Evolutionary conservation across 2,888 invertebrate genomes (phyloP).

Genomic region (Pocota personata): DNA sequence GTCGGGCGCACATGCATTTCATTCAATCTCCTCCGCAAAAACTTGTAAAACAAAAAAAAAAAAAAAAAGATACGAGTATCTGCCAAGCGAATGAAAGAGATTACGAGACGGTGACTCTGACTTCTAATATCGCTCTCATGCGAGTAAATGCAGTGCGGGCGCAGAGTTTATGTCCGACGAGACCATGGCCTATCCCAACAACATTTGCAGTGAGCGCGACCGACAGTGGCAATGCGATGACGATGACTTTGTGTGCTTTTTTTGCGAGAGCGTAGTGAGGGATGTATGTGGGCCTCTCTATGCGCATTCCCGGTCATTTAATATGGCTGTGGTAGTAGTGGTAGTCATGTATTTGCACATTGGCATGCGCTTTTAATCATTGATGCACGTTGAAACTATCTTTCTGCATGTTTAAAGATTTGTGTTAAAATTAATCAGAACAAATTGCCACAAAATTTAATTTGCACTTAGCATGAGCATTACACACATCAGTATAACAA

Average conservation of each 20-base stretch:
- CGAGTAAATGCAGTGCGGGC: constrained; percentile 68
- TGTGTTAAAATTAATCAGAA: background rate
- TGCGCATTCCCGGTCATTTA: constrained; percentile 60
- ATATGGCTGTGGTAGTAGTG: constrained; percentile 1
- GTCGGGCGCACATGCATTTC: constrained; percentile 60
- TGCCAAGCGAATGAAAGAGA: constrained; percentile 16
- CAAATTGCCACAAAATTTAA: background rate
- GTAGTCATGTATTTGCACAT: background rate
- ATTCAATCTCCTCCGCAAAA: constrained; percentile 54
- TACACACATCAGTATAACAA: background rate
- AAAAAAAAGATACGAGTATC: no score
- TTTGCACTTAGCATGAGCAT: background rate
- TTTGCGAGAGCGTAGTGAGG: background rate
- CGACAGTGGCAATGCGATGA: constrained; percentile 25
- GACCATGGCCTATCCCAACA: constrained; percentile 68
- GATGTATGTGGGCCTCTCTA: constrained; percentile 39
- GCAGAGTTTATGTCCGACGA: constrained; percentile 49
- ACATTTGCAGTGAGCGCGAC: constrained; percentile 57
- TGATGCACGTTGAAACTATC: constrained; percentile 7
- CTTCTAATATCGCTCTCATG: constrained; percentile 62
- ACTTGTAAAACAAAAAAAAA: constrained; percentile 11
- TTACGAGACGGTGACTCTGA: background rate
- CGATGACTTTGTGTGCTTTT: constrained; percentile 30
- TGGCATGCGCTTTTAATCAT: background rate
- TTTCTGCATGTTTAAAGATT: background rate